Base-by-base conservation (phyloP, 2,113 vertebrate species). In the Serilophus lunatus region DNA sequence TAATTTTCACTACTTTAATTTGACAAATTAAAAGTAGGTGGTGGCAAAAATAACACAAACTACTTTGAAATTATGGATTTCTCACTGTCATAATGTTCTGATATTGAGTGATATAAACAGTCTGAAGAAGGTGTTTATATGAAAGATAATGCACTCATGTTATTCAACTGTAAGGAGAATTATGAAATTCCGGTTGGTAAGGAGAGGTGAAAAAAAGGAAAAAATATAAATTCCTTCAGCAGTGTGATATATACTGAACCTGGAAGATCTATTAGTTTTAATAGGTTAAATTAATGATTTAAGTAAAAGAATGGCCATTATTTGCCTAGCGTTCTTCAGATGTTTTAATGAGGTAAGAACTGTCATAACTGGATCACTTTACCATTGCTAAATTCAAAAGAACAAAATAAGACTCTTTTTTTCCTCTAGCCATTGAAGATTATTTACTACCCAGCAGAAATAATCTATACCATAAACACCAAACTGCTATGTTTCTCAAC, bases 401-500 rank as follows among this genome's bases (percentile, higher is more conserved):
- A 84, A 66, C 12, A 79, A 82, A 91, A 50, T 60, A 78, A 69
- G 59, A 72, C 14, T 56, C 35, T 16, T 13, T 7, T 61, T 91
- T 66, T 50, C 44, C 45, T 10, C 49, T 77, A 82, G 74, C 13
- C 1, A 5, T 10, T 74, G 33, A 85, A 87, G 74, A 88, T 82
- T 77, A 95, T 86, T 83, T 92, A 84, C 56, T 57, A 56, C 5
- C 63, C 78, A 90, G 86, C 56, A 94, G 60, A 96, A 94, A 94
- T 40, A 95, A 76, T 74, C 59, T 80, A 88, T 87, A 92, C 78
- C 81, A 91, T 93, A 96, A 94, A 96, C 91, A 83, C 38, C 78
- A 92, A 94, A 90, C 74, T 76, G 44, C 68, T 93, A 69, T 42
- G 80, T 96, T 97, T 94, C 96, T 95, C 91, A 82, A 72, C 74